Evolutionary conservation across 2,113 vertebrate species (phyloP).

Genomic region (Ptyas mucosa): DNA sequence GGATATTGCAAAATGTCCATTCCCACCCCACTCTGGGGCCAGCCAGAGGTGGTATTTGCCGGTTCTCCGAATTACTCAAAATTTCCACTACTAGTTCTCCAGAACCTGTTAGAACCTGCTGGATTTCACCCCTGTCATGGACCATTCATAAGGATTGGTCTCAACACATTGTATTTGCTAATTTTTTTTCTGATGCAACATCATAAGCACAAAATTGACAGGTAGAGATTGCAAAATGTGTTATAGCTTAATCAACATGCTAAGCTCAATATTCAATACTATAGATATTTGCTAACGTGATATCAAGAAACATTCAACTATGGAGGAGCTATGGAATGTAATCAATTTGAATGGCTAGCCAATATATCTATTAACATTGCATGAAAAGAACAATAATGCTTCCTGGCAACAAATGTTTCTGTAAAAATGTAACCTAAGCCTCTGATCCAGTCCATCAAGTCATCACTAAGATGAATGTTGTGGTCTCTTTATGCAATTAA

Average conservation of each 20-base stretch:
- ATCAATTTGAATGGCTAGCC: not conserved
- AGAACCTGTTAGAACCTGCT: no score
- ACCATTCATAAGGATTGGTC: no score
- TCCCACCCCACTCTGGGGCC: no score
- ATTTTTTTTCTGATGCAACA: no score
- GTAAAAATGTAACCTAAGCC: not conserved
- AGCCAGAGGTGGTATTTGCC: no score
- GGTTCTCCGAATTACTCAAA: no score
- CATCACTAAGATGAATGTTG: not conserved
- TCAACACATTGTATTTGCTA: no score
- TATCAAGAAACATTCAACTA: not conserved
- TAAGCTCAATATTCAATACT: not conserved
- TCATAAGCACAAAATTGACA: no score
- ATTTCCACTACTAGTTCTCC: no score
- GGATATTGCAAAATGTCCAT: no score
- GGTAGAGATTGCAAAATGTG: not conserved
- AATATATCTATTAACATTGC: not conserved
- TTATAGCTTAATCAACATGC: not conserved
- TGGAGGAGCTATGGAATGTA: not conserved
- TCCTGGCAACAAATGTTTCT: not conserved
- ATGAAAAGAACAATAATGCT: not conserved
- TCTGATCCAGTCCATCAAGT: not conserved
- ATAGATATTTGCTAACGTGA: not conserved
- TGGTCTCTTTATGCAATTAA: not conserved
- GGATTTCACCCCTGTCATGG: no score